These are phyloP conservation scores for Desmodus rotundus DNA, from an alignment of 2,113 vertebrate genomes.

Conservation along the genomic window DNA sequence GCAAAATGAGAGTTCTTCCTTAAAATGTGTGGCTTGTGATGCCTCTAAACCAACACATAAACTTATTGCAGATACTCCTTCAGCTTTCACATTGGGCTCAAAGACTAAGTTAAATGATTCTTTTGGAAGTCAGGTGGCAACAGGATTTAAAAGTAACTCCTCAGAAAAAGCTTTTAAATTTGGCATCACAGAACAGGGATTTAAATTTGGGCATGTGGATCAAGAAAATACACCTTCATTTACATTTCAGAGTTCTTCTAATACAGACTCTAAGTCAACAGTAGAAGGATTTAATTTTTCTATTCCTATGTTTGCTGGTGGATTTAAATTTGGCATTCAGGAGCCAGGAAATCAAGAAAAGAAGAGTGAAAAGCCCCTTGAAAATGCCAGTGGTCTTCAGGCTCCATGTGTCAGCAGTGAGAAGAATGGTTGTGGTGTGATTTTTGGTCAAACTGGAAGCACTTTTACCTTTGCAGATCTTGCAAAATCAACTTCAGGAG, in stretches of 20 bases:
- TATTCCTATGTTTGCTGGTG: slow-evolving; percentile 76
- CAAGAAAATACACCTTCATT: slow-evolving; percentile 82
- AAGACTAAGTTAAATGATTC: slow-evolving; percentile 78
- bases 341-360: slow-evolving; percentile 85
- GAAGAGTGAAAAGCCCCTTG: slow-evolving; percentile 75
- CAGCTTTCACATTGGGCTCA: slow-evolving; percentile 80
- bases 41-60: slow-evolving; percentile 82
- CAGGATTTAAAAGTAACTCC: slow-evolving; percentile 85
- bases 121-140: slow-evolving; percentile 77
- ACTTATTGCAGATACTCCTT: slow-evolving; percentile 60
- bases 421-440: slow-evolving; percentile 77
- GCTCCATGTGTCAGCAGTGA: slow-evolving; percentile 67
- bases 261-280: slow-evolving; percentile 75
- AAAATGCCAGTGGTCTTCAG: slow-evolving; percentile 44
- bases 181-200: slow-evolving; percentile 82
- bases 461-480: slow-evolving; percentile 92
- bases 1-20: slow-evolving; percentile 82
- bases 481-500: slow-evolving; percentile 82
- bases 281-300: slow-evolving; percentile 88
- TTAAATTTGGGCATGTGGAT: slow-evolving; percentile 89
- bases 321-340: slow-evolving; percentile 93
- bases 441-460: slow-evolving; percentile 84
- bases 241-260: slow-evolving; percentile 80
- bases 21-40: slow-evolving; percentile 83
- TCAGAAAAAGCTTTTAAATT: slow-evolving; percentile 85